A percentile compares a stretch with the other conserved stretches of the same genome.
Evolutionary conservation across 1,140 invertebrate species (phyloP).

Genomic region (Drosophila cardini): DNA sequence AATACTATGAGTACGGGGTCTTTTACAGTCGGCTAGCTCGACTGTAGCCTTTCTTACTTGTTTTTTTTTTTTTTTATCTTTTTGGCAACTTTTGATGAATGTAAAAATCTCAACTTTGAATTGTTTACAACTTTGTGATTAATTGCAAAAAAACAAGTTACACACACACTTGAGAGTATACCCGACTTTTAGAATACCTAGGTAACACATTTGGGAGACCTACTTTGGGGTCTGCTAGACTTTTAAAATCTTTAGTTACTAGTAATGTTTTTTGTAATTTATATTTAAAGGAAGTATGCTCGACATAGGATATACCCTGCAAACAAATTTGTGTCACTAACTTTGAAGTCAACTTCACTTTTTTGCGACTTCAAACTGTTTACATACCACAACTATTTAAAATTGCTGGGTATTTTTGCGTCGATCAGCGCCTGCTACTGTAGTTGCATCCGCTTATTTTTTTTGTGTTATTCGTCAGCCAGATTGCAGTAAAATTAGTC

Average conservation of each 20-base stretch:
- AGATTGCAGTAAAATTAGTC: constrained; percentile 25
- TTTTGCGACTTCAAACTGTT: background rate
- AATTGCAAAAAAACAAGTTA: background rate
- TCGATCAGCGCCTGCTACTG: background rate
- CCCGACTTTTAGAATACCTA: background rate
- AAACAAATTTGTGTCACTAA: too few species aligned
- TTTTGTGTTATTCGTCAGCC: background rate
- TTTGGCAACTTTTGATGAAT: constrained; percentile 13
- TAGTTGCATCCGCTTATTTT: background rate
- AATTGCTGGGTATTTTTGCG: background rate
- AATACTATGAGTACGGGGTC: too few species aligned
- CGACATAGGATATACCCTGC: too few species aligned
- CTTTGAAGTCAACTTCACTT: background rate
- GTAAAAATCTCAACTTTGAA: constrained; percentile 1
- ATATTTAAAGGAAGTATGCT: too few species aligned
- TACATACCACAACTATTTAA: background rate
- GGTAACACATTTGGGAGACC: too few species aligned
- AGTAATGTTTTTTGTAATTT: too few species aligned
- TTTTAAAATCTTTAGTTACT: too few species aligned
- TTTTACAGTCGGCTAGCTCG: too few species aligned
- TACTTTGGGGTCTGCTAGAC: too few species aligned
- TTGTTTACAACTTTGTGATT: background rate
- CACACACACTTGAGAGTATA: background rate
- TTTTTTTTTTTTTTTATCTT: background rate
- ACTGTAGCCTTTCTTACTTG: too few species aligned